Conservation (phyloP, 1,140 invertebrate genomes). For the Pseudomyrmex flavicornis region DNA sequence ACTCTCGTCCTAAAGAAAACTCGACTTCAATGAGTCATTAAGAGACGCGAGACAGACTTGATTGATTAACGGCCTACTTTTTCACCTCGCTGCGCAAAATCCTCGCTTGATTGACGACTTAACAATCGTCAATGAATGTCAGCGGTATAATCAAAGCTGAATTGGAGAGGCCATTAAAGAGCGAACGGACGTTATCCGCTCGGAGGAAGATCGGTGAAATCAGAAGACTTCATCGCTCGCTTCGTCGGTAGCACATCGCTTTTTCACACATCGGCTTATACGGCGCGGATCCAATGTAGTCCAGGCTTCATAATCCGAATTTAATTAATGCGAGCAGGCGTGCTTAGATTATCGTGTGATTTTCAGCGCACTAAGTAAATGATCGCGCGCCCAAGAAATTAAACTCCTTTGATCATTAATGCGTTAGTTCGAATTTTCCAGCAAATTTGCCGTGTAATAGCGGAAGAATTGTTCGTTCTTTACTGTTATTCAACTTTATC, state of each 20-base stretch:
- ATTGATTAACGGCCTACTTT: not conserved
- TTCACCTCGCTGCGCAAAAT: not conserved
- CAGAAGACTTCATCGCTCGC: constrained; percentile 17
- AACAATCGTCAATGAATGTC: constrained; percentile 21
- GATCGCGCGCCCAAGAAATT: constrained; percentile 10
- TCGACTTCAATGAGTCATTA: not conserved
- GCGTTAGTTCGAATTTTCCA: not conserved
- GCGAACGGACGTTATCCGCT: constrained; percentile 25
- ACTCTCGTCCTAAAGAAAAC: too few relatives aligned
- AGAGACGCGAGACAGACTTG: not conserved
- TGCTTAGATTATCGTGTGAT: constrained; percentile 28
- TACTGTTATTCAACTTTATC: not conserved
- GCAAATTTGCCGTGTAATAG: not conserved
- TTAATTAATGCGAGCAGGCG: constrained; percentile 24
- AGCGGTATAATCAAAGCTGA: not conserved
- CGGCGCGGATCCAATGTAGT: not conserved
- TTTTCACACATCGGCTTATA: not conserved
- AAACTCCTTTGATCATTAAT: not conserved
- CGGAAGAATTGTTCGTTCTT: not conserved
- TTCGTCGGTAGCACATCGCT: not conserved
- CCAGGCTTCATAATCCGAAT: constrained; percentile 14
- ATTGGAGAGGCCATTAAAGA: constrained; percentile 18
- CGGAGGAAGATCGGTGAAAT: constrained; percentile 29
- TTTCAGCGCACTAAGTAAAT: not conserved
- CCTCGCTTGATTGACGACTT: constrained; percentile 8